Evolutionary conservation across 2,888 invertebrate genomes (phyloP).

Genomic region (Torymus tubicola): DNA sequence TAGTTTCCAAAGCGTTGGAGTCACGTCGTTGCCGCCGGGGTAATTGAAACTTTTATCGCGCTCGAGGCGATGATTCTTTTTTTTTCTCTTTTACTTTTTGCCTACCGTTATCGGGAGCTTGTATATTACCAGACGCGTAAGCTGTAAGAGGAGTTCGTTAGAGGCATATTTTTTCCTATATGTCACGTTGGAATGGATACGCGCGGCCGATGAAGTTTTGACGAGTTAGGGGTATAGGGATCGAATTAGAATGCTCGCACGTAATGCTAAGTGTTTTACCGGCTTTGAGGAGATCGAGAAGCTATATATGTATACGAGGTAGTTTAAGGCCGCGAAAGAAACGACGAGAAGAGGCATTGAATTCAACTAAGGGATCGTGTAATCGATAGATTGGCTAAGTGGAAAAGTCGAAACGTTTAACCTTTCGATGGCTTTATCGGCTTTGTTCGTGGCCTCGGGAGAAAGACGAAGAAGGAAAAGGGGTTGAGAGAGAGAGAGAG

Average conservation of each 20-base stretch:
- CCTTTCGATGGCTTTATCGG: slow-evolving; percentile 26
- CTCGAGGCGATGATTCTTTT: slow-evolving; percentile 38
- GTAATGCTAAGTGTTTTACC: no score
- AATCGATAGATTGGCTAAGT: slow-evolving; percentile 31
- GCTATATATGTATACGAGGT: no score
- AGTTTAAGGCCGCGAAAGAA: no score
- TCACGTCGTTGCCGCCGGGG: slow-evolving; percentile 5
- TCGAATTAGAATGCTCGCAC: no score
- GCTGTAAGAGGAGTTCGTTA: slow-evolving; percentile 29
- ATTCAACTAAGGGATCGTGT: not conserved
- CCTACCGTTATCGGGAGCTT: slow-evolving; percentile 18
- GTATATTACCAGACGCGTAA: slow-evolving; percentile 11
- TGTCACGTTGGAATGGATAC: no score
- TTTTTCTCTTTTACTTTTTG: not conserved
- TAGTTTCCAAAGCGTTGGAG: slow-evolving; percentile 45
- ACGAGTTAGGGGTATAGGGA: not conserved
- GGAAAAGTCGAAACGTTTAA: slow-evolving; percentile 18
- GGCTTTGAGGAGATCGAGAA: no score
- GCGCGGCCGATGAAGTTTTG: not conserved
- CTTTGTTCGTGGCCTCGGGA: slow-evolving; percentile 14
- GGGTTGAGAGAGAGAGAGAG: not conserved
- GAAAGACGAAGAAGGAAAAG: slow-evolving; percentile 5
- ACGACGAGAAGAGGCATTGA: not conserved
- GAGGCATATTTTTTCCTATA: not conserved
- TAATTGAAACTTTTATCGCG: slow-evolving; percentile 54